A percentile compares a stretch with the other conserved stretches of the same genome.
phyloP scores from a whole-genome alignment of 2,113 vertebrate species.

The Bucco capensis region DNA sequence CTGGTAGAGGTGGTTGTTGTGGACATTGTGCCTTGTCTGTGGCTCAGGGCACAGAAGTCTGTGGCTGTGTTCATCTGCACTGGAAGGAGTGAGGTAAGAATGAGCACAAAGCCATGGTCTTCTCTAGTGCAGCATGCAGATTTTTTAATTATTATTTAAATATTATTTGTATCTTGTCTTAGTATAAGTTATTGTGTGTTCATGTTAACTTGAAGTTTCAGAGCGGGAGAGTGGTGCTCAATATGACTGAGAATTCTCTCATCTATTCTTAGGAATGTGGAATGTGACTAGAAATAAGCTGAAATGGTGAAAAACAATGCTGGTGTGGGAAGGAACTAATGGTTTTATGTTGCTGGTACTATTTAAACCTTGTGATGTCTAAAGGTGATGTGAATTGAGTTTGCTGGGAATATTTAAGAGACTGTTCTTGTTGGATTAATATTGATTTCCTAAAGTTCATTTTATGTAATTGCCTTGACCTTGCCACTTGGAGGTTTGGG shows the following conservation, averaged over 20 bases:
- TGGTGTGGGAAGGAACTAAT: not conserved
- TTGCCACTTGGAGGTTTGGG: not conserved
- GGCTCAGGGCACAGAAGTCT: not conserved
- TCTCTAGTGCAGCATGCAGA: not conserved
- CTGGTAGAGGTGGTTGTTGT: slow-evolving; percentile 72
- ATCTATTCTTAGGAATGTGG: not conserved
- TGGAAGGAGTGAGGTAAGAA: not conserved
- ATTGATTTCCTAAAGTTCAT: slow-evolving; percentile 26
- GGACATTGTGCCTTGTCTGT: not conserved
- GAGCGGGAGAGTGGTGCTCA: not conserved
- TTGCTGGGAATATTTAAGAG: not conserved
- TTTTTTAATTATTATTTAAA: not conserved
- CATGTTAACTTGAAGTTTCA: not conserved
- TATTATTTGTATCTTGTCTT: not conserved
- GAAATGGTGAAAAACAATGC: not conserved
- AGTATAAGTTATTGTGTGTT: not conserved
- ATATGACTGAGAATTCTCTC: not conserved
- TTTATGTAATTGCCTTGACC: not conserved
- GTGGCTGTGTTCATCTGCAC: not conserved
- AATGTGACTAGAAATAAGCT: not conserved
- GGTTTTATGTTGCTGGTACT: not conserved
- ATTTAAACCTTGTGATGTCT: not conserved
- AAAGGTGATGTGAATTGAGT: not conserved
- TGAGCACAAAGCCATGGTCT: not conserved
- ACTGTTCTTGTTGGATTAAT: not conserved